Percentiles rank a stretch among this genome's conserved stretches.
Evolutionary conservation across 2,113 vertebrate species (phyloP).

Genomic region (Ctenomys sociabilis): DNA sequence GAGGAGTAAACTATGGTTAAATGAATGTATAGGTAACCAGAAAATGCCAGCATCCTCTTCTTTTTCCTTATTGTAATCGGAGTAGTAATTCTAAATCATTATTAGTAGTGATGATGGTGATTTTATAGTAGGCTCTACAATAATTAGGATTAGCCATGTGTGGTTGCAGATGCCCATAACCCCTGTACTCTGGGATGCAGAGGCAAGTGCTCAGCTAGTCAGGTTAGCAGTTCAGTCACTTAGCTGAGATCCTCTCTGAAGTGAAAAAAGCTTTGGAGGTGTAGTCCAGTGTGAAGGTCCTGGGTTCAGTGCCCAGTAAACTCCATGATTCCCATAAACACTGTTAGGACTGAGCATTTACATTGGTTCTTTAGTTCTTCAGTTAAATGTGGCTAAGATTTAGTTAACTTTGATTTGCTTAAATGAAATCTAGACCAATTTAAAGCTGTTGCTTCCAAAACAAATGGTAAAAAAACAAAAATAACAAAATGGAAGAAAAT

Average conservation of each 20-base stretch:
- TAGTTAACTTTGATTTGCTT: background rate
- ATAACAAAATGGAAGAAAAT: background rate
- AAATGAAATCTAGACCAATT: background rate
- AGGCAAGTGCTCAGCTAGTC: background rate
- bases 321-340: background rate
- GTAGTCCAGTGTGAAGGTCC: background rate
- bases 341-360: background rate
- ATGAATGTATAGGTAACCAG: background rate
- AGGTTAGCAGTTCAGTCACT: background rate
- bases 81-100: background rate
- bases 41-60: background rate
- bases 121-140: conserved; percentile 29
- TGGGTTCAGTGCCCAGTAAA: background rate
- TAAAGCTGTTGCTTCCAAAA: background rate
- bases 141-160: background rate
- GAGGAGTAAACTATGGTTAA: background rate
- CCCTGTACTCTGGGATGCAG: background rate
- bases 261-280: background rate
- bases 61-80: background rate
- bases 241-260: background rate
- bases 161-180: background rate
- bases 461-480: background rate
- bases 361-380: background rate
- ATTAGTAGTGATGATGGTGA: background rate
- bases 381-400: background rate